Conservation (phyloP, 2,888 invertebrate genomes). For the Drosophila borborema region DNA sequence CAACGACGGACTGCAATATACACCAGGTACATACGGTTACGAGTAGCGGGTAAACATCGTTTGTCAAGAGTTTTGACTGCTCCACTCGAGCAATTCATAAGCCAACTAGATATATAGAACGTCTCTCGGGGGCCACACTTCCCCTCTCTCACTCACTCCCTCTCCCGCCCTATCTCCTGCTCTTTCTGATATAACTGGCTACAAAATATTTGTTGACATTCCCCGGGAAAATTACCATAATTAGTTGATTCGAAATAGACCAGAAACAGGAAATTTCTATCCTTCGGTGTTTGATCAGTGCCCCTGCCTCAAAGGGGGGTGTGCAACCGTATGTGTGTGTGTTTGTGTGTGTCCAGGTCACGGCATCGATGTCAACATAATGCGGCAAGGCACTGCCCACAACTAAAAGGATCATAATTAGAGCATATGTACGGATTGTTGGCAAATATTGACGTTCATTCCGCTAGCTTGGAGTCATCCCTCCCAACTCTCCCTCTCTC, state of each 20-base stretch:
- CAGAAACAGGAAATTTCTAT: conserved; percentile 57
- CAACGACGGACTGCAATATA: conserved; percentile 38
- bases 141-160: neutral
- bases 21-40: conserved; percentile 46
- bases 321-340: conserved; percentile 3
- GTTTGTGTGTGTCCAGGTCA: conserved; percentile 45
- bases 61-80: conserved; percentile 75
- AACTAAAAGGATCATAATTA: conserved; percentile 79
- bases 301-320: conserved; percentile 2
- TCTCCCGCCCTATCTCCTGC: neutral
- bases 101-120: neutral
- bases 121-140: conserved; percentile 13
- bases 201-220: conserved; percentile 83
- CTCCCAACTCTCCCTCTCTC: neutral
- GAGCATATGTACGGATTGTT: conserved; percentile 82
- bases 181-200: conserved; percentile 49
- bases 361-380: conserved; percentile 65
- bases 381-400: conserved; percentile 64
- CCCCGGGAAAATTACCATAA: conserved; percentile 82
- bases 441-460: conserved; percentile 70
- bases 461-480: conserved; percentile 6
- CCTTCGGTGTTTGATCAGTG: conserved; percentile 63
- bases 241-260: conserved; percentile 78
- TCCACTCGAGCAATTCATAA: conserved; percentile 13
- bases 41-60: conserved; percentile 76